Evolutionary conservation across 2,888 invertebrate genomes (phyloP).

Genomic region (Odontomyia ornata): DNA sequence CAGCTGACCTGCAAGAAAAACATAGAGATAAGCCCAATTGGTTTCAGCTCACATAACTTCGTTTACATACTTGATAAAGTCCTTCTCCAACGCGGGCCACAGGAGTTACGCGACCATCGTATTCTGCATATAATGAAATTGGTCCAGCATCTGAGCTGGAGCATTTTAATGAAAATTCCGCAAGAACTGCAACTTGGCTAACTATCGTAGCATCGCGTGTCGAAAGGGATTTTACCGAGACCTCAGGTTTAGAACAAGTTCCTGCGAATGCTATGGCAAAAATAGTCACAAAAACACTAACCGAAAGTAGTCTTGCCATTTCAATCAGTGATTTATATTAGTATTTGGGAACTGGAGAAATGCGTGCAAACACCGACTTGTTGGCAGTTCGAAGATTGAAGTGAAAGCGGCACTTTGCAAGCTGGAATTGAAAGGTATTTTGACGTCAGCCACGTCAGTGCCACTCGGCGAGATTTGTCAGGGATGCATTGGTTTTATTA

Average conservation of each 20-base stretch:
- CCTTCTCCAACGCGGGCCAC: constrained; percentile 81
- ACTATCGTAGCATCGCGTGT: constrained; percentile 93
- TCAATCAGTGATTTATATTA: not conserved
- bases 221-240: constrained; percentile 83
- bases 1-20: constrained; percentile 79
- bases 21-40: not conserved
- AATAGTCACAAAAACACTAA: not conserved
- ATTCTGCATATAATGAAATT: constrained; percentile 86
- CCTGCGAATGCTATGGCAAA: constrained; percentile 54
- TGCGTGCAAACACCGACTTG: constrained; percentile 17
- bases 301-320: constrained; percentile 22
- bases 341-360: not conserved
- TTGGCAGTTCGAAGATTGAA: constrained; percentile 21
- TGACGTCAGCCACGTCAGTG: constrained; percentile 43
- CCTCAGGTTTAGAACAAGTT: constrained; percentile 71
- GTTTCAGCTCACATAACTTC: constrained; percentile 57
- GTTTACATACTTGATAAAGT: constrained; percentile 90
- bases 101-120: constrained; percentile 84
- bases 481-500: not conserved
- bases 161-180: constrained; percentile 89
- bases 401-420: constrained; percentile 28
- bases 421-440: not conserved
- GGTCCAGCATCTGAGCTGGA: constrained; percentile 70
- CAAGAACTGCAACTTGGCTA: constrained; percentile 88
- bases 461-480: constrained; percentile 30